Evolutionary conservation across 1,140 invertebrate genomes (phyloP).

Genomic region (Euwallacea fornicatus): DNA sequence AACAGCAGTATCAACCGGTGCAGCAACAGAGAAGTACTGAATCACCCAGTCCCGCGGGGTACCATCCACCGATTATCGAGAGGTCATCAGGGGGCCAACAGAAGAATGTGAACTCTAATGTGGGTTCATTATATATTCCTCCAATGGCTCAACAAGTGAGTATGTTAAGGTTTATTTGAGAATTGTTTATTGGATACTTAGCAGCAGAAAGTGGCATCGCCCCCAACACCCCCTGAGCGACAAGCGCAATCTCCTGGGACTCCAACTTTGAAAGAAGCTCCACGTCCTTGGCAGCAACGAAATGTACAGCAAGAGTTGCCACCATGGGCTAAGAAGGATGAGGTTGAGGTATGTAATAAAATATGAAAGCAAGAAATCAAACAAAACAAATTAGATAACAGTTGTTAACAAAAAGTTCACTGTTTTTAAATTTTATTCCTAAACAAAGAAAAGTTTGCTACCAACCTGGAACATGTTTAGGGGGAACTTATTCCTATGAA

Average conservation of each 20-base stretch:
- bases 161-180: not conserved
- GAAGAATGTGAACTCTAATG: constrained; percentile 39
- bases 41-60: constrained; percentile 26
- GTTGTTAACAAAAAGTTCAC: too few species aligned
- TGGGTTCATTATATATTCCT: constrained; percentile 52
- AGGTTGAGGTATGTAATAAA: constrained; percentile 14
- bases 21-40: constrained; percentile 29
- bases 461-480: too few species aligned
- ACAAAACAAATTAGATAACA: not conserved
- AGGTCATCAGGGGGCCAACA: constrained; percentile 32
- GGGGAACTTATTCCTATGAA: too few species aligned
- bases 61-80: constrained; percentile 40
- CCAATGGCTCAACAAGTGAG: constrained; percentile 46
- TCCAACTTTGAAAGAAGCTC: constrained; percentile 51
- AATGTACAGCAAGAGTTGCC: constrained; percentile 46
- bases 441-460: too few species aligned
- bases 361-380: too few species aligned
- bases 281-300: constrained; percentile 51
- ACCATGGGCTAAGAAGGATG: constrained; percentile 46
- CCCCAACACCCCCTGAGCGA: constrained; percentile 53
- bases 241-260: constrained; percentile 49
- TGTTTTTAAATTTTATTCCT: too few species aligned
- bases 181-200: constrained; percentile 10
- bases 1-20: constrained; percentile 6
- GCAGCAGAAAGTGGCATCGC: constrained; percentile 40